Base-by-base conservation (phyloP, 2,888 invertebrate species). In the Drosophila ezoana region DNA sequence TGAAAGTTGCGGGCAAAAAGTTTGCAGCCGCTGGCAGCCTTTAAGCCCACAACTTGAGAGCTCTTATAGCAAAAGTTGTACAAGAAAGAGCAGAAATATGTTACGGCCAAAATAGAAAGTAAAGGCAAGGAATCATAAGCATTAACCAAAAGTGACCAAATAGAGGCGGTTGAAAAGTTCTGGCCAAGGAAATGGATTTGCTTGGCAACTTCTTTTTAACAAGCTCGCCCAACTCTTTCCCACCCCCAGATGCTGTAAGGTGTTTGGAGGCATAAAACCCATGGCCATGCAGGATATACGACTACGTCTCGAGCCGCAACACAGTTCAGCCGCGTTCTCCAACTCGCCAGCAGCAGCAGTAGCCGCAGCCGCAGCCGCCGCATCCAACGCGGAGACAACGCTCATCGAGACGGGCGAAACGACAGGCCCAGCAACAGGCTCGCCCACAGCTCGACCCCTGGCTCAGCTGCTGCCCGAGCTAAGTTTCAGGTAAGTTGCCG, bases 221-320 rank as follows among this genome's bases (percentile, higher is more conserved):
- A 64, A 81, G 78, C 65, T 58, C 38, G 32, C 5, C 57, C 32
- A 59, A 41, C 58, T 57, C 44, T 28, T 9, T 28, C 33, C 45
- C 33, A 48, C 51, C 51, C 16, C 20, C 72, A 83, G 87, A 83
- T 83, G 82, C 69, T 70, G 45, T 87, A 74, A 64, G 57, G 56
- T 51, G 56, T 28, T 28, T 62, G 72, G 47, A 45, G 28, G 45
- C 53, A 37, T 13, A 28, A 33, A 18, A 37, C 53, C 66, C 40
- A 70, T 79, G 89, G 89, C 89, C 89, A 91, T 91, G 91, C 91
- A 91, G 90, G 91, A 91, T 89, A 89, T 91, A 87, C 90, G 91
- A 72, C 84, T 91, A 76, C 87, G 90, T 75, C 89, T 91, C 62
- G 91, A 91, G 75, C 90, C 90, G 82, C 83, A 83, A 64, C 83